Conservation (phyloP, 2,888 invertebrate species). For the Callimorpha dominula region DNA sequence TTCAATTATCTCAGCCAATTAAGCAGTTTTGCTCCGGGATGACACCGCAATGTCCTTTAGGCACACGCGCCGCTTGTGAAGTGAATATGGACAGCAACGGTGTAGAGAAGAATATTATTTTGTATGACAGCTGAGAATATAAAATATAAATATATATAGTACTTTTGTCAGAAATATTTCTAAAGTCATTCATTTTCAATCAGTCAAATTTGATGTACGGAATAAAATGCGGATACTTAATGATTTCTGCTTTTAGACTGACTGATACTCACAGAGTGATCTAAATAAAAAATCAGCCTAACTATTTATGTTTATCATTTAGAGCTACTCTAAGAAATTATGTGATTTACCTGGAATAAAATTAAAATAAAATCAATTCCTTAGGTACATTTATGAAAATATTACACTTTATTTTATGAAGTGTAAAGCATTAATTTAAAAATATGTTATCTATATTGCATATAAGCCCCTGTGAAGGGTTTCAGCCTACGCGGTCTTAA, state of each 20-base stretch:
- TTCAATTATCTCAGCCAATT: constrained; percentile 71
- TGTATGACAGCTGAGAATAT: neutral
- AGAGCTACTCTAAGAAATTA: neutral
- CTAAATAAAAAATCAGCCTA: neutral
- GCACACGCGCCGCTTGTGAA: constrained; percentile 60
- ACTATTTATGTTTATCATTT: neutral
- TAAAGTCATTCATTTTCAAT: neutral
- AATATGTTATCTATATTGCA: constrained; percentile 24
- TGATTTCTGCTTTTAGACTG: neutral
- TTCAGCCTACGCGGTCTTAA: constrained; percentile 32
- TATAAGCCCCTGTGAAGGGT: constrained; percentile 19
- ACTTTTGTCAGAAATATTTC: neutral
- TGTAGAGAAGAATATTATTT: constrained; percentile 40
- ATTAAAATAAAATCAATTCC: neutral
- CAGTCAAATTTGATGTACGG: neutral
- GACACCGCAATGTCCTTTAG: constrained; percentile 71
- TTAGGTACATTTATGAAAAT: constrained; percentile 28
- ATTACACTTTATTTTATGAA: constrained; percentile 32
- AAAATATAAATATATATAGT: neutral
- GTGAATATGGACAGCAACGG: constrained; percentile 52
- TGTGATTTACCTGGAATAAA: neutral
- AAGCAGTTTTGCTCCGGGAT: constrained; percentile 60
- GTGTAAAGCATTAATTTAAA: constrained; percentile 39
- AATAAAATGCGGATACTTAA: neutral
- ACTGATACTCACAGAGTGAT: neutral